Evolutionary conservation across 2,113 vertebrate species (phyloP).

Genomic region (Isurus oxyrinchus): DNA sequence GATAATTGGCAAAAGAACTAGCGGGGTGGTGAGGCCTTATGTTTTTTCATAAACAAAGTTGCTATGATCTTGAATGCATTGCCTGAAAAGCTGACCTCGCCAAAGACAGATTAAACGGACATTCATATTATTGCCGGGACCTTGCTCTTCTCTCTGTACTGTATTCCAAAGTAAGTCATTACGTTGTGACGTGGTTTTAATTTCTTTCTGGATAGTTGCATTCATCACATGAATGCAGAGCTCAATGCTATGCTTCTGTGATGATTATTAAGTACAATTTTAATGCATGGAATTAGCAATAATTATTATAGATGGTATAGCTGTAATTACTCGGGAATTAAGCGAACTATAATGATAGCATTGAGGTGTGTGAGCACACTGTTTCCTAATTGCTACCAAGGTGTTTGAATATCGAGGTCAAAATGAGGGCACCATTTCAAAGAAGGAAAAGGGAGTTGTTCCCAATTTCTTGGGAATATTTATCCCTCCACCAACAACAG

Average conservation of each 20-base stretch:
- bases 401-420: background rate
- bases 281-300: background rate
- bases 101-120: background rate
- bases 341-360: background rate
- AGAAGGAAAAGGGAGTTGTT: background rate
- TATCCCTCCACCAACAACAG: background rate
- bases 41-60: background rate
- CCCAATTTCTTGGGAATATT: background rate
- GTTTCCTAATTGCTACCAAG: background rate
- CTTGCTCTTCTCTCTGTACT: background rate
- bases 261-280: conserved; percentile 7
- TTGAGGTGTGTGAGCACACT: background rate
- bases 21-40: background rate
- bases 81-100: background rate
- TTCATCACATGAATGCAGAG: background rate
- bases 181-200: background rate
- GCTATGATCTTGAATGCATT: background rate
- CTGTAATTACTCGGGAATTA: conserved; percentile 15
- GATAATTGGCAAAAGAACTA: background rate
- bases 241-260: background rate
- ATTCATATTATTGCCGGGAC: background rate
- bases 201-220: background rate
- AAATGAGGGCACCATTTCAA: background rate
- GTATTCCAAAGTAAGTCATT: background rate
- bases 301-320: background rate